Percentiles rank a stretch among this genome's conserved stretches.
These are phyloP conservation scores for Dasypolia templi DNA, from an alignment of 2,888 invertebrate genomes.

Conservation along the genomic window DNA sequence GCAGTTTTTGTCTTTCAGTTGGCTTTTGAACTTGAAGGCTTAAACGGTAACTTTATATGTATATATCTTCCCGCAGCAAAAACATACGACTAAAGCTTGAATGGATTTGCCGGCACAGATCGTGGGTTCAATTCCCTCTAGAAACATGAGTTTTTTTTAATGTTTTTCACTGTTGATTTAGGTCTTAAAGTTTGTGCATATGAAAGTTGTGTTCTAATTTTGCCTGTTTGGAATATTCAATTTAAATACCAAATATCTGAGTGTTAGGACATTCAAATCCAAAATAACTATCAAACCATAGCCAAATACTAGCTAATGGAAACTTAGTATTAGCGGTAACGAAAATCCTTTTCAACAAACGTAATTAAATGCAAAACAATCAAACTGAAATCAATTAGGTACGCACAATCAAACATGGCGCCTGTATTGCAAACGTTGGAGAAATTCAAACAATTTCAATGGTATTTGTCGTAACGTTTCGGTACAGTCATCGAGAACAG, in stretches of 20 bases:
- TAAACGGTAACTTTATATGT: not conserved
- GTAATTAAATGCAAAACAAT: constrained; percentile 49
- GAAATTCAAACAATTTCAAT: constrained; percentile 50
- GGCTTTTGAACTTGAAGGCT: constrained; percentile 33
- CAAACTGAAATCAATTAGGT: constrained; percentile 42
- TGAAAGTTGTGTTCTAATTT: too few species aligned
- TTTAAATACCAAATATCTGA: too few species aligned
- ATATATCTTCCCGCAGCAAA: not conserved
- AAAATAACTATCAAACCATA: constrained; percentile 5
- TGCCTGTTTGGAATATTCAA: too few species aligned
- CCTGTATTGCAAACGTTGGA: constrained; percentile 24
- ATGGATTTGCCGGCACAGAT: not conserved
- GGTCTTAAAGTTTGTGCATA: not conserved
- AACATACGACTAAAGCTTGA: not conserved
- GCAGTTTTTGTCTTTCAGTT: constrained; percentile 30
- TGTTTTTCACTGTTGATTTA: not conserved
- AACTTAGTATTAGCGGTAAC: constrained; percentile 5
- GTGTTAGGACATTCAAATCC: not conserved
- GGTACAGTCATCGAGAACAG: constrained; percentile 13
- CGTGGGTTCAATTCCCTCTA: not conserved
- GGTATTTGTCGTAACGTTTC: constrained; percentile 40
- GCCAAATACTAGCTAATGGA: not conserved
- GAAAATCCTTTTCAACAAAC: constrained; percentile 32
- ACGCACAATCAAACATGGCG: constrained; percentile 48
- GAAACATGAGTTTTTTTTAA: too few species aligned